These are phyloP conservation scores for Leucophenga varia DNA, from an alignment of 1,140 invertebrate genomes.

Conservation along the genomic window DNA sequence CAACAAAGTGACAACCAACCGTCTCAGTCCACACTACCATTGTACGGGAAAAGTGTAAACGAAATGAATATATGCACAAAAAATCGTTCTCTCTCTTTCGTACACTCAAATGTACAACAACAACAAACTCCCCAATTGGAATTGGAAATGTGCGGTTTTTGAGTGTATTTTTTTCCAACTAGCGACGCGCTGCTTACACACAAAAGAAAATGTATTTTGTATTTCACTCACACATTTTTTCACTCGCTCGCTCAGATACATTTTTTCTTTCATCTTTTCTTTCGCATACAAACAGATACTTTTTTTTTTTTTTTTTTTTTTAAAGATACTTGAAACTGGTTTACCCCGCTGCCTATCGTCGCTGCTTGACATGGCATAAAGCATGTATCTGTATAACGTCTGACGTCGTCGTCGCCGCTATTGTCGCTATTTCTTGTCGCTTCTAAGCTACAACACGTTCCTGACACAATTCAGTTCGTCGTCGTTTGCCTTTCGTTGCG, in stretches of 20 bases:
- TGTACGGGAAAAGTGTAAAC: no score
- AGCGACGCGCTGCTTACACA: slow-evolving; percentile 4
- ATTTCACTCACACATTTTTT: no score
- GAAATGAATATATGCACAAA: no score
- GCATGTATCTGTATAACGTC: no score
- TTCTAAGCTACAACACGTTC: slow-evolving; percentile 43
- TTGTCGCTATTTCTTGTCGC: neutral
- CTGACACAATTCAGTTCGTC: slow-evolving; percentile 55
- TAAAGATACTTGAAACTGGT: slow-evolving; percentile 29
- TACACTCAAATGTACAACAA: slow-evolving; percentile 14
- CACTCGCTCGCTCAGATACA: neutral
- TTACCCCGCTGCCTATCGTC: slow-evolving; percentile 41
- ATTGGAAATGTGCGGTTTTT: slow-evolving; percentile 20
- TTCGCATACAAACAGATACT: neutral
- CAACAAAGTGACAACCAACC: no score
- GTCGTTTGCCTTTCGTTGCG: slow-evolving; percentile 52
- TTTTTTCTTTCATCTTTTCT: slow-evolving; percentile 9
- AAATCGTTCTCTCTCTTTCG: slow-evolving; percentile 30
- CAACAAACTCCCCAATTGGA: slow-evolving; percentile 14
- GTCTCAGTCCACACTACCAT: no score
- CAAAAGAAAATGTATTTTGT: no score
- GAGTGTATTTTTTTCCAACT: slow-evolving; percentile 17
- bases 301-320: slow-evolving; percentile 10
- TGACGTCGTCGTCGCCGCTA: slow-evolving; percentile 18
- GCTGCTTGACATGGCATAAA: no score